Base-by-base conservation (phyloP, 2,888 invertebrate genomes). In the Leucophenga montana region DNA sequence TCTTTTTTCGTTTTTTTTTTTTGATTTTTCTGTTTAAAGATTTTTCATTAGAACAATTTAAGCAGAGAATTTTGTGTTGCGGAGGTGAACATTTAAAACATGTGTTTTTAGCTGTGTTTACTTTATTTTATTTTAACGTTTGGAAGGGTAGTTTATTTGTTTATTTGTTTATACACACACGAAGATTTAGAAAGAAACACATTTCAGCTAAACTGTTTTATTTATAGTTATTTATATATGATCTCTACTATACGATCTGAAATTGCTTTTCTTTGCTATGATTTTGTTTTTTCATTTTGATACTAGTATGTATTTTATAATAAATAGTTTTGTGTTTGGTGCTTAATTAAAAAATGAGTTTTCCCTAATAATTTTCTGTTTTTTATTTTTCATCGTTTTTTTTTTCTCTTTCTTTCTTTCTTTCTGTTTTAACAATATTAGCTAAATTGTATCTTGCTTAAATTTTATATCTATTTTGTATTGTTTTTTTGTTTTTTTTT, bases 271-370 rank as follows among this genome's bases (percentile, higher is more conserved):
- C 46, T 64, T 64, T 64, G 13, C 62, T 16, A 27, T 57, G 57
- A 31, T 57, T 59, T 33, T 27, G 13, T 16, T 50, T 50, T 66
- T 18, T n/a, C n/a, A n/a, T n/a, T 33, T 53, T 54, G 9, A 11
- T 18, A 8, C 14, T 31, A 18, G n/a, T n/a, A n/a, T n/a, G n/a
- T n/a, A n/a, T n/a, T 66, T 56, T 66, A 5, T 56, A 48, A 46
- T 64, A 27, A 56, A 64, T 48, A 31, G 14, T 33, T 31, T 59
- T 31, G 9, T 27, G 16, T 64, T 64, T 48, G 27, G 67, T 68
- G 67, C 67, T 61, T 48, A 61, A 48, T 68, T 68, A 68, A 68
- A 68, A 68, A 68, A 68, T 68, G 67, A 68, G 53, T 68, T 68
- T 57, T 68, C 67, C 67, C 67, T 68, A 68, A 68, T 67, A 27